Base-by-base conservation (phyloP, 2,113 vertebrate species). In the Amazona guildingii region DNA sequence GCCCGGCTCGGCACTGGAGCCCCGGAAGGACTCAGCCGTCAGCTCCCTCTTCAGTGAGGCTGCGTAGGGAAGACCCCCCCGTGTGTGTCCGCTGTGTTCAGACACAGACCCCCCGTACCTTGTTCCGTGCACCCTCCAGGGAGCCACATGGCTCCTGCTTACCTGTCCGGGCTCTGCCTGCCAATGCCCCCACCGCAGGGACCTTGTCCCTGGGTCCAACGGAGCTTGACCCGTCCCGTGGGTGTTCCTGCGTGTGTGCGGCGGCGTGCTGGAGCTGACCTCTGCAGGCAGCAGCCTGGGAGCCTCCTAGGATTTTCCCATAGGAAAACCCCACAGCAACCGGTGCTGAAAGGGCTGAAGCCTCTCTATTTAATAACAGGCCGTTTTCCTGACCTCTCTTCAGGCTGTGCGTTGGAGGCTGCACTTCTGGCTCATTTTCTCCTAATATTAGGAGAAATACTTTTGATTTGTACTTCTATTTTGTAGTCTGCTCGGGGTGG, bases 301-400 rank as follows among this genome's bases (percentile, higher is more conserved):
- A 59, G 33, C 21, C 21, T 59, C 33, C 20, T 24, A 15, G 33
- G 21, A 24, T 35, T 24, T 59, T 16, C 33, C 20, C 33, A 10
- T 35, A 23, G 75, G 61, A 48, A 35, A 31, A 3, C 2, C 46
- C 44, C 28, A 0, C 29, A 3, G 83, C n/a, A 48, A 6, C 23
- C 52, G 1, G 41, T 5, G 49, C 49, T 1, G 1, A 2, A 9
- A 8, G 18, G 9, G 29, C 61, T 9, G 41, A 4, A n/a, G n/a
- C 39, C 31, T 46, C 74, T 2, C 48, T 6, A 0, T 13, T 24
- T 10, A 2, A 1, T 1, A 28, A 7, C 9, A 3, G 0, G 18
- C 4, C 6, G 3, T 28, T 54, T 13, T 24, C 4, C 35, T 23
- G 29, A 5, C 29, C 18, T 24, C 11, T 1, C 5, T 21, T 10